phyloP scores from a whole-genome alignment of 2,797 vertebrate species.

The Oceanodroma leucorhoa region DNA sequence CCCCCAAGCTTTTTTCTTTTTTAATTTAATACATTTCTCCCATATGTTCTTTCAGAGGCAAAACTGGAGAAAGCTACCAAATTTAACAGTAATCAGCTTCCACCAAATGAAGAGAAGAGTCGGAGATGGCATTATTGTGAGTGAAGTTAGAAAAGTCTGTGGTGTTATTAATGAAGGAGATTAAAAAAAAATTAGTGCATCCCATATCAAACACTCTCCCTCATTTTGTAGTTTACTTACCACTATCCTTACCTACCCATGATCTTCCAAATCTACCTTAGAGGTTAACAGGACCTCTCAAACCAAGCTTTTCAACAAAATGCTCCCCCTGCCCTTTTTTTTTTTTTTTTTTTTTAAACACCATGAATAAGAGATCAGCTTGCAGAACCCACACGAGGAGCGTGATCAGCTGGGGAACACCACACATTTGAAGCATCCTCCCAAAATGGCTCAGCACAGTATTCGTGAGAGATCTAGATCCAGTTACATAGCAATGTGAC shows the following conservation, averaged over 20 bases:
- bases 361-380: neutral
- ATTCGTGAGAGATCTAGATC: neutral
- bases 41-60: neutral
- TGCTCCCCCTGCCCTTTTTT: rapidly evolving
- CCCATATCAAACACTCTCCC: neutral
- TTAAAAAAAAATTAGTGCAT: neutral
- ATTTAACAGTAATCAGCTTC: neutral
- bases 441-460: neutral
- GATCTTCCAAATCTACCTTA: neutral
- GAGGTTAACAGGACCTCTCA: neutral
- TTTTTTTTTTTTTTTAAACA: neutral
- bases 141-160: neutral
- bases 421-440: neutral
- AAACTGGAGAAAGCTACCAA: neutral
- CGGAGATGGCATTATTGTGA: neutral
- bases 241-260: neutral
- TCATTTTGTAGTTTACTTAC: neutral
- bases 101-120: neutral
- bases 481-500: neutral
- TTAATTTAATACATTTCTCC: neutral
- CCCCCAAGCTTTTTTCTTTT: neutral
- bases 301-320: neutral
- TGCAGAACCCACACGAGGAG: neutral
- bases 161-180: neutral
- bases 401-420: neutral